Evolutionary conservation across 92 coral and sea anemone genomes (phyloP).

Genomic region (Zoanthus gigantus): DNA sequence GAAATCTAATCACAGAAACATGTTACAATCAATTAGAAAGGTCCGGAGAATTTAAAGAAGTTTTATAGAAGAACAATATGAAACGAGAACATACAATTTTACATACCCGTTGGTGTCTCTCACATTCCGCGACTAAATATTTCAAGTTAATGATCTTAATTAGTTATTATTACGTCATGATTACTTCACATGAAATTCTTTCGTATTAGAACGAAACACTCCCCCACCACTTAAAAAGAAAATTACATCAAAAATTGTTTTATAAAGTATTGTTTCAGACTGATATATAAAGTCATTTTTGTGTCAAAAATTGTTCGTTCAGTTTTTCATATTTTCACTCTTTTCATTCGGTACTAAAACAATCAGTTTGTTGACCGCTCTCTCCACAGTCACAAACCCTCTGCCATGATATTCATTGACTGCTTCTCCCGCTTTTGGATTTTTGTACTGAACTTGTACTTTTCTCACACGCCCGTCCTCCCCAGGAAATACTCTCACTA

Average conservation of each 20-base stretch:
- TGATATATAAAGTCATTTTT: constrained; percentile 43
- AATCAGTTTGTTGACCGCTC: constrained; percentile 43
- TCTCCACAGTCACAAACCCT: constrained; percentile 31
- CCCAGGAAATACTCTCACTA: constrained; percentile 14
- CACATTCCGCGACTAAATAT: too few relatives aligned
- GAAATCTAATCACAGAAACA: too few relatives aligned
- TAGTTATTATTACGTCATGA: too few relatives aligned
- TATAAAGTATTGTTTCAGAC: neutral
- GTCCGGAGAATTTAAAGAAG: too few relatives aligned
- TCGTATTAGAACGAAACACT: neutral
- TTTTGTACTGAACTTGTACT: constrained; percentile 43
- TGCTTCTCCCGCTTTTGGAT: constrained; percentile 9
- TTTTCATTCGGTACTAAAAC: constrained; percentile 25
- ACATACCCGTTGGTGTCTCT: too few relatives aligned
- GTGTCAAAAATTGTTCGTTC: constrained; percentile 68
- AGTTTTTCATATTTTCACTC: neutral
- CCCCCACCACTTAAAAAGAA: neutral
- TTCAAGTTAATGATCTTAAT: too few relatives aligned
- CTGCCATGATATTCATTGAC: constrained; percentile 13
- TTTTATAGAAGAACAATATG: too few relatives aligned
- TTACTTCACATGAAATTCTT: too few relatives aligned
- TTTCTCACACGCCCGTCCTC: constrained; percentile 36
- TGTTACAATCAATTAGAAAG: too few relatives aligned
- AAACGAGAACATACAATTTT: too few relatives aligned
- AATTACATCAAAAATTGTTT: neutral